Percentiles rank a stretch among this genome's conserved stretches.
phyloP scores from a whole-genome alignment of 2,888 invertebrate genomes.

The Maniola hyperantus region DNA sequence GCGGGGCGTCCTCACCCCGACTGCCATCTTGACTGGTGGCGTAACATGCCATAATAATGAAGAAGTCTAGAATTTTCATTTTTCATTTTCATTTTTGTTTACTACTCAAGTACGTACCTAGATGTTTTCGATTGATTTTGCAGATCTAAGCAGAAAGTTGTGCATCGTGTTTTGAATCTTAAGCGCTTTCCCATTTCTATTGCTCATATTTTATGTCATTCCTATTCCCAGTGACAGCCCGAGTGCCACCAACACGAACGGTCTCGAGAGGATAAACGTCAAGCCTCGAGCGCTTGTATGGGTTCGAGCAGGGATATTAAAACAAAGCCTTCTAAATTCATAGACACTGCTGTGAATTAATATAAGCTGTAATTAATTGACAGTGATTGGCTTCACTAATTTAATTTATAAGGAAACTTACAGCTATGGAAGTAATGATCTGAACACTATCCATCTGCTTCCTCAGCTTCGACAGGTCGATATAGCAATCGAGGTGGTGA shows the following conservation, averaged over 20 bases:
- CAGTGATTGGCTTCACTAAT: not conserved
- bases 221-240: slow-evolving; percentile 4
- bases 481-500: no score
- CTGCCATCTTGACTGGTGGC: no score
- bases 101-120: no score
- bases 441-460: no score
- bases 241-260: slow-evolving; percentile 7
- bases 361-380: not conserved
- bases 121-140: not conserved
- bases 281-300: not conserved
- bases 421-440: no score
- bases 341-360: not conserved
- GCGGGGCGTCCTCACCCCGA: no score
- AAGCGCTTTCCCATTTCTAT: slow-evolving; percentile 7
- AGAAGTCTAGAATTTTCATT: no score
- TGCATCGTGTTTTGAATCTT: slow-evolving; percentile 4
- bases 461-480: no score
- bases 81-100: no score
- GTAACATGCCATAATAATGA: no score
- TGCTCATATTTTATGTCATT: slow-evolving; percentile 13
- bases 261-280: slow-evolving; percentile 14
- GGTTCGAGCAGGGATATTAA: slow-evolving; percentile 10
- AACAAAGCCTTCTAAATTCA: slow-evolving; percentile 12
- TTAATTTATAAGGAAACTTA: not conserved
- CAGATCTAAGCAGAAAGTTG: not conserved